Base-by-base conservation (phyloP, 2,113 vertebrate species). In the Melanerpes aurifrons region DNA sequence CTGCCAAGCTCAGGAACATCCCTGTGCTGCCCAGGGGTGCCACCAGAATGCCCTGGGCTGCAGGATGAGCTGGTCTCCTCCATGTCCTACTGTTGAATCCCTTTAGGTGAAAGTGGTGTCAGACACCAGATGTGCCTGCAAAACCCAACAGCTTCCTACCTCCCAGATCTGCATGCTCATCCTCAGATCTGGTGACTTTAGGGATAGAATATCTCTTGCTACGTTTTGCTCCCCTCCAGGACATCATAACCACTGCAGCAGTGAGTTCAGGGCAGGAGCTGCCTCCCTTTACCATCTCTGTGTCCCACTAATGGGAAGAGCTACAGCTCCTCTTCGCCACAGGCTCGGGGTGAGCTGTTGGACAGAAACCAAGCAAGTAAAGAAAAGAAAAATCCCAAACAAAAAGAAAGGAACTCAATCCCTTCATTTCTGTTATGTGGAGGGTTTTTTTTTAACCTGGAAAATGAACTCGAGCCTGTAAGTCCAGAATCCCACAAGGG, bases 401-500 rank as follows among this genome's bases (percentile, higher is more conserved):
- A 56, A 45, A 48, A 28, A 69, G 7, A 81, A 75, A 87, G 5
- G 57, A 92, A 75, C 0, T 2, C 62, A 67, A 2, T 5, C 37
- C 15, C 6, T 57, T 58, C 1, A 5, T 8, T 15, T 43, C 57
- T 86, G 50, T 48, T 5, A 6, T 29, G 21, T 25, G 5, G 50
- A 53, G 50, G 25, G 3, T 24, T 29, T 61, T 45, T 78, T 87
- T 80, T 80, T 15, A 72, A 78, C 72, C 62, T 88, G 76, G 40
- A 86, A 75, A 81, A 78, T 88, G 66, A 82, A 66, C 62, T 62
- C 20, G 17, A 92, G 82, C 53, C 73, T 86, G 1, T 66, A 86
- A 92, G 37, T 31, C 63, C 63, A 28, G 71, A 82, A 69, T 95
- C 86, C 89, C 92, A 90, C 90, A 92, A 93, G 76, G 70, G 56